A percentile compares a stretch with the other conserved stretches of the same genome.
These are phyloP conservation scores for Acanthurus tractus DNA, from an alignment of 2,797 vertebrate species.

Conservation along the genomic window DNA sequence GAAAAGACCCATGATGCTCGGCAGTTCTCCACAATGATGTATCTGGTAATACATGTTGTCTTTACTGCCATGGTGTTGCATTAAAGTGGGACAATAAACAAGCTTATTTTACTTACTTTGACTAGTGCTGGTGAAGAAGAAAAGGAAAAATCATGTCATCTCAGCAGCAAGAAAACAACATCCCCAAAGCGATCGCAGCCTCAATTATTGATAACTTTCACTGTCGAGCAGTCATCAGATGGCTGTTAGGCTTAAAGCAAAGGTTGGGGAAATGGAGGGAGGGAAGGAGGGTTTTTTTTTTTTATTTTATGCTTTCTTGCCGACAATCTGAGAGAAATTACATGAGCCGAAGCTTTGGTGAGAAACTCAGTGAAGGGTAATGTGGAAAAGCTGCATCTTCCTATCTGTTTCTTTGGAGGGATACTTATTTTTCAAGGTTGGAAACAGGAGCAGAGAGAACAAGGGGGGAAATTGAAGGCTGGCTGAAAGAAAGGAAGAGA, in stretches of 20 bases:
- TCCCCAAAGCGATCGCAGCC: slow-evolving; percentile 53
- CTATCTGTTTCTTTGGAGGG: slow-evolving; percentile 32
- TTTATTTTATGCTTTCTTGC: slow-evolving; percentile 48
- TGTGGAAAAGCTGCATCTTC: slow-evolving; percentile 21
- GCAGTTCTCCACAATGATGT: slow-evolving; percentile 26
- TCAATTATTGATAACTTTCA: slow-evolving; percentile 75
- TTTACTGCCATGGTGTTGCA: slow-evolving; percentile 28
- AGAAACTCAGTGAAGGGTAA: slow-evolving; percentile 21
- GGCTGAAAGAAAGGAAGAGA: slow-evolving; percentile 2
- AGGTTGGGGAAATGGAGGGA: slow-evolving; percentile 25
- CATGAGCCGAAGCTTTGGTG: slow-evolving; percentile 33
- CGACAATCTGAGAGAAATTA: slow-evolving; percentile 72
- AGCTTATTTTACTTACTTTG: slow-evolving; percentile 44
- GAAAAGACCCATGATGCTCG: slow-evolving; percentile 38
- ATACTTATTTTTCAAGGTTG: slow-evolving; percentile 41
- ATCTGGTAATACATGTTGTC: slow-evolving; percentile 27
- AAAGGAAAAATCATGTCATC: slow-evolving; percentile 41
- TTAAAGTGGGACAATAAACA: slow-evolving; percentile 61
- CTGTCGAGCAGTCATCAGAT: slow-evolving; percentile 57
- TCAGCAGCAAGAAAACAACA: slow-evolving; percentile 45
- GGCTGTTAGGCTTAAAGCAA: slow-evolving; percentile 63
- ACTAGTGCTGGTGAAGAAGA: background rate
- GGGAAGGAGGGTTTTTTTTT: slow-evolving; percentile 10
- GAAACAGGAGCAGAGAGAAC: slow-evolving; percentile 4
- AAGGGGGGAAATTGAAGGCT: slow-evolving; percentile 3